A percentile compares a stretch with the other conserved stretches of the same genome.
phyloP scores from a whole-genome alignment of 2,797 vertebrate genomes.

The Myripristis murdjan region DNA sequence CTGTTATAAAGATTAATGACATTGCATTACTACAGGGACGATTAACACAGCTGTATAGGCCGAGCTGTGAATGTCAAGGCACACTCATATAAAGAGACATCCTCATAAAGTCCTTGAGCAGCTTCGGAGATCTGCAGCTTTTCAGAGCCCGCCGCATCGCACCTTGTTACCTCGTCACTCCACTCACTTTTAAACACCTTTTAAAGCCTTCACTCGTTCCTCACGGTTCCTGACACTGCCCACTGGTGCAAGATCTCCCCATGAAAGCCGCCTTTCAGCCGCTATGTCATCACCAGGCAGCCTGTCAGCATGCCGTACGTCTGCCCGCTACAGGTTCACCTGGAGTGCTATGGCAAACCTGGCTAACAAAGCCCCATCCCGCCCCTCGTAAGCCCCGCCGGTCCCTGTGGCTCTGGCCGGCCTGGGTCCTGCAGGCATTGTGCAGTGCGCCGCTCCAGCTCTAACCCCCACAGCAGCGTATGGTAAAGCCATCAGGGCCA shows the following conservation, averaged over 20 bases:
- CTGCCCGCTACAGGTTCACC: constrained; percentile 46
- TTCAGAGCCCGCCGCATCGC: background rate
- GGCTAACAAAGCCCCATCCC: constrained; percentile 2
- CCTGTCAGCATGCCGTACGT: background rate
- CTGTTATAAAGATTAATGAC: too few species aligned
- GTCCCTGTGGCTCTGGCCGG: constrained; percentile 15
- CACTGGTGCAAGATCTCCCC: too few species aligned
- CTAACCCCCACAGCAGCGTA: constrained; percentile 49
- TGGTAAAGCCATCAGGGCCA: constrained; percentile 69
- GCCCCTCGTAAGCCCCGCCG: background rate
- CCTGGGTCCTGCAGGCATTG: constrained; percentile 27
- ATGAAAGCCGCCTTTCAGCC: background rate
- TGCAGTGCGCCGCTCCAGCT: constrained; percentile 33
- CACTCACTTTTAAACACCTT: background rate
- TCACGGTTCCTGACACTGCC: background rate
- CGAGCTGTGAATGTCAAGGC: too few species aligned
- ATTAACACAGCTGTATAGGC: too few species aligned
- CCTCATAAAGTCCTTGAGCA: too few species aligned
- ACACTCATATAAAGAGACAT: too few species aligned
- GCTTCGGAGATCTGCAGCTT: background rate
- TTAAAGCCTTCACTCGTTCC: background rate
- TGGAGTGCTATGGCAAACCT: constrained; percentile 16
- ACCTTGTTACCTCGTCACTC: constrained; percentile 1
- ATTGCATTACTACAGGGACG: too few species aligned
- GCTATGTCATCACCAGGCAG: constrained; percentile 16